These are phyloP conservation scores for Parthenolecanium corni DNA, from an alignment of 2,888 invertebrate genomes.

Conservation along the genomic window DNA sequence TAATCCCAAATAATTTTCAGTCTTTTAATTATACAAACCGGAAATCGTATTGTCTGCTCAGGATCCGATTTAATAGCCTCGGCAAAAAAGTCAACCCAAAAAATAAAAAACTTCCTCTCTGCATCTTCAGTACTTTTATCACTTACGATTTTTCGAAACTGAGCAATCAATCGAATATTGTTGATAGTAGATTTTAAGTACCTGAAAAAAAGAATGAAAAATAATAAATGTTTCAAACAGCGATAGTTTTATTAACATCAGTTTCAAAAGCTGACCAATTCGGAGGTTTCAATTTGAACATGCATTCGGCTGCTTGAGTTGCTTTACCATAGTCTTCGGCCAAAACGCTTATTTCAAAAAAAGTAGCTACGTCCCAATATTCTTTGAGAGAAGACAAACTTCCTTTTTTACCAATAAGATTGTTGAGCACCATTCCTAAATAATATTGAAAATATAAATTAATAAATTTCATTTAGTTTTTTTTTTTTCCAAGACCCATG, in stretches of 20 bases:
- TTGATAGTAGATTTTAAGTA: constrained; percentile 94
- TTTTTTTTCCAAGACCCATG: no score
- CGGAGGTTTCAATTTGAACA: constrained; percentile 82
- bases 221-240: neutral
- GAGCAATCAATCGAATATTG: constrained; percentile 85
- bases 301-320: constrained; percentile 88
- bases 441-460: constrained; percentile 22
- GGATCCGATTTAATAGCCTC: constrained; percentile 78
- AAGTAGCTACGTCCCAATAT: constrained; percentile 99
- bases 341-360: constrained; percentile 94
- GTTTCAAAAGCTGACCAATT: constrained; percentile 49
- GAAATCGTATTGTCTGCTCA: constrained; percentile 76
- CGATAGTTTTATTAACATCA: neutral
- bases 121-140: constrained; percentile 59
- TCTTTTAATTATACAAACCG: no score
- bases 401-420: constrained; percentile 95
- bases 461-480: no score
- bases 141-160: constrained; percentile 63
- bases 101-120: constrained; percentile 81
- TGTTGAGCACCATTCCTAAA: constrained; percentile 81
- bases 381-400: constrained; percentile 83
- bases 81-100: constrained; percentile 98
- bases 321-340: constrained; percentile 96
- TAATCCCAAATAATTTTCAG: no score
- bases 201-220: constrained; percentile 39